Evolutionary conservation across 2,888 invertebrate species (phyloP).

Genomic region (Drosophila nigritarsus): DNA sequence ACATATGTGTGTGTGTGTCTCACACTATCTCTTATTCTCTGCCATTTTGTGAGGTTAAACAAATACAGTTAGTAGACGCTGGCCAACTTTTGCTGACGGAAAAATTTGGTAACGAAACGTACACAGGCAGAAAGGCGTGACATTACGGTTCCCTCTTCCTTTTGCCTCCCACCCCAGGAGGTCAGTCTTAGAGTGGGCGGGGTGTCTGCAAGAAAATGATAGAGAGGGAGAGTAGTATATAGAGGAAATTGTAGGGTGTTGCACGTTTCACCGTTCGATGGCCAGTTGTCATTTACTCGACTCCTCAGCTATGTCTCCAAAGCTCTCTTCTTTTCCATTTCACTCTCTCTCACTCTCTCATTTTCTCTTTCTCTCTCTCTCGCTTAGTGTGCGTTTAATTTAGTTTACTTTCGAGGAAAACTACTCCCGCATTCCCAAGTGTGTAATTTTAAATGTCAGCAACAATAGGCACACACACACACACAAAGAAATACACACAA

Average conservation of each 20-base stretch:
- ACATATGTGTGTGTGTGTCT: conserved; percentile 1
- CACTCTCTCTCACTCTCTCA: background rate
- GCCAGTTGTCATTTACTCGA: conserved; percentile 59
- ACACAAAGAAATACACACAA: conserved; percentile 15
- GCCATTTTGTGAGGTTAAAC: conserved; percentile 53
- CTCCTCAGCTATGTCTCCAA: conserved; percentile 3
- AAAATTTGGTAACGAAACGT: conserved; percentile 48
- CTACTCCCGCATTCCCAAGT: conserved; percentile 72
- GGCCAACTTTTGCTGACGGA: conserved; percentile 55
- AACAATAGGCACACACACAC: conserved; percentile 59
- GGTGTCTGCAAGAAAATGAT: background rate
- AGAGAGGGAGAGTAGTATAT: background rate
- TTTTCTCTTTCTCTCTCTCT: background rate
- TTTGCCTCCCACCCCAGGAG: conserved; percentile 4
- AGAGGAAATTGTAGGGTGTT: conserved; percentile 7
- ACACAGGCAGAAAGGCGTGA: conserved; percentile 20
- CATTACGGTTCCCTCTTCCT: background rate
- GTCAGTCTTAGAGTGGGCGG: conserved; percentile 1
- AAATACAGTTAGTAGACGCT: conserved; percentile 66
- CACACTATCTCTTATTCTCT: background rate
- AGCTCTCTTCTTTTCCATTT: background rate
- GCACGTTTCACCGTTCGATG: conserved; percentile 66
- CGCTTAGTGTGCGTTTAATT: conserved; percentile 63
- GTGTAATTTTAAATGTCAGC: conserved; percentile 80
- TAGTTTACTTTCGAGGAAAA: conserved; percentile 76